A percentile compares a stretch with the other conserved stretches of the same genome.
These are phyloP conservation scores for Cercopithecus neglectus DNA, from an alignment of 2,797 vertebrate species.

Conservation along the genomic window DNA sequence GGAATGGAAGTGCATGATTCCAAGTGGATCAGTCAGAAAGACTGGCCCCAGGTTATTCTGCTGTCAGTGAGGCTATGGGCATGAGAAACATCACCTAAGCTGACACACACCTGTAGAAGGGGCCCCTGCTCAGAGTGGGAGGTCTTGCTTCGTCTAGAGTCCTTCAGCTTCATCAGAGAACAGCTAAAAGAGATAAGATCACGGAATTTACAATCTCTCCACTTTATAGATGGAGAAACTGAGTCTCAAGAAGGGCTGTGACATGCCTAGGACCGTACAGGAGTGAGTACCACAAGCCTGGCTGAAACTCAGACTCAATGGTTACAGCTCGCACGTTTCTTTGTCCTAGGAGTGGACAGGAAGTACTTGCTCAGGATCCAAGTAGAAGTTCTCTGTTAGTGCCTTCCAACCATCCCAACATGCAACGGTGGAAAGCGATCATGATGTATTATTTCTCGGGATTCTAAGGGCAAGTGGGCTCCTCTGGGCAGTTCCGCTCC, in stretches of 20 bases:
- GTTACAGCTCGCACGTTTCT: neutral
- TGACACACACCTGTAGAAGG: neutral
- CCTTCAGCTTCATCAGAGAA: neutral
- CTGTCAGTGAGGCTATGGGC: neutral
- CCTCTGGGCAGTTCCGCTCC: neutral
- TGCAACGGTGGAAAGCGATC: accelerated
- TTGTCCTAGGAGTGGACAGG: neutral
- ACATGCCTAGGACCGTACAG: accelerated
- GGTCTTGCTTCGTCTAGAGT: neutral
- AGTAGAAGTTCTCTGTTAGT: neutral
- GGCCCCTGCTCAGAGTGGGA: neutral
- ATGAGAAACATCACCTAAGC: neutral
- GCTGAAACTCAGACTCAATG: neutral
- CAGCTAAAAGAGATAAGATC: neutral
- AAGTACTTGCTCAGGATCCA: neutral
- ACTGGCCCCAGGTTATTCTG: neutral
- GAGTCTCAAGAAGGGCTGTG: neutral
- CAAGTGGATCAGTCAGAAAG: neutral
- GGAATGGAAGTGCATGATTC: neutral
- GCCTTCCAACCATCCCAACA: neutral
- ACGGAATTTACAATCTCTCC: neutral
- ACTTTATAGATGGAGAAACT: neutral
- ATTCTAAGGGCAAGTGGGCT: neutral
- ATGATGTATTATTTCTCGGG: neutral
- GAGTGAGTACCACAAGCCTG: neutral